Percentiles rank a stretch among this genome's conserved stretches.
These are phyloP conservation scores for Bugulina stolonifera DNA, from an alignment of 2,888 invertebrate genomes.

Conservation along the genomic window DNA sequence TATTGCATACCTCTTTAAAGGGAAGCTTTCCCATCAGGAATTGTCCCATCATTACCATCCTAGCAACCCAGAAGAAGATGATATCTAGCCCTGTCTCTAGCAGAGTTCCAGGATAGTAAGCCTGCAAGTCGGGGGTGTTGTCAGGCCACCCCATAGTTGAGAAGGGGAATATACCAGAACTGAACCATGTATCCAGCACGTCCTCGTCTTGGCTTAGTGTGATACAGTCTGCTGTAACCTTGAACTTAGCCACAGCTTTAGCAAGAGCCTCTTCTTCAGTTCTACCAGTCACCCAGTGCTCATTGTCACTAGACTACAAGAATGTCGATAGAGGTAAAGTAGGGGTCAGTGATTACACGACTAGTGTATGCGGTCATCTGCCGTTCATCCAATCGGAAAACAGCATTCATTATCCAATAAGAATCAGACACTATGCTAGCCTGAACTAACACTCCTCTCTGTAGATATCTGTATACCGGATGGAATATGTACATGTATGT, in stretches of 20 bases:
- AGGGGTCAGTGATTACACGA: not conserved
- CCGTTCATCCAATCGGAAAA: too few species aligned
- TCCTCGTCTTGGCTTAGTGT: conserved; percentile 69
- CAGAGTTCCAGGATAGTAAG: conserved; percentile 84
- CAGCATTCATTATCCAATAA: too few species aligned
- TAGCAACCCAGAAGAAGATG: conserved; percentile 98
- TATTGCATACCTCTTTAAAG: conserved; percentile 66
- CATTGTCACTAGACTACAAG: conserved; percentile 50
- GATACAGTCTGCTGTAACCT: conserved; percentile 55
- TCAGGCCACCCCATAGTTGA: conserved; percentile 97
- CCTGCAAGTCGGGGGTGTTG: conserved; percentile 62
- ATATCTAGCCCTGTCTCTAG: conserved; percentile 96
- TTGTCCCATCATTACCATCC: conserved; percentile 96
- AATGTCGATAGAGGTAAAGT: not conserved
- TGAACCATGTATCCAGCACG: conserved; percentile 99
- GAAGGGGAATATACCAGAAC: conserved; percentile 91
- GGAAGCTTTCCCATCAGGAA: conserved; percentile 83
- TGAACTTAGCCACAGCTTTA: conserved; percentile 72
- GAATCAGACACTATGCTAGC: too few species aligned
- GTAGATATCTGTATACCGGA: too few species aligned
- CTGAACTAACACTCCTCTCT: too few species aligned
- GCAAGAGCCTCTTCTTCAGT: conserved; percentile 67
- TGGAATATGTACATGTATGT: too few species aligned
- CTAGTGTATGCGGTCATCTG: too few species aligned
- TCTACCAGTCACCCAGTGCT: conserved; percentile 62